Evolutionary conservation across 2,888 invertebrate species (phyloP), one percentile per base, ranked within the genome.

Genomic region (Acanthosepion pharaonis): DNA sequence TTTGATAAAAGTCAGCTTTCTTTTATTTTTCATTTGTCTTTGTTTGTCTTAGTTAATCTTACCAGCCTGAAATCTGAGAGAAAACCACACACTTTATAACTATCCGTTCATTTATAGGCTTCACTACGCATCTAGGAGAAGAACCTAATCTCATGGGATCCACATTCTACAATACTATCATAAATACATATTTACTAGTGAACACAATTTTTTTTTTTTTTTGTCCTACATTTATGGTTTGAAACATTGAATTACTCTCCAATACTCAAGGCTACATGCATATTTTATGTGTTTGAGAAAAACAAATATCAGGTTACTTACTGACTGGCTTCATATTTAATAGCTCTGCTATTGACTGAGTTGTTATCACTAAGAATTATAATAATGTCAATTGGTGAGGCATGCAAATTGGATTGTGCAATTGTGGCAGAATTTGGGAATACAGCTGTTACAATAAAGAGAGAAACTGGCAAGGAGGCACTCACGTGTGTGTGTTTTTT

Each of bases 391-490:
- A n/a, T 33, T 78, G 78, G 28, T 33, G 78, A n/a, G 78, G 78
- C n/a, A n/a, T 78, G 11, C 78, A 78, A n/a, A 78, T 78, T 78
- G 78, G 78, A 78, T 78, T 78, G 78, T 78, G n/a, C n/a, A 78
- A 33, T 78, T 78, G 33, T 33, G n/a, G 59, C 59, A 78, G n/a
- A n/a, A 78, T 78, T 78, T 78, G 15, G n/a, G n/a, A 33, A 78
- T 78, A 33, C 78, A n/a, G 78, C 78, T 78, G 78, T 78, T 78
- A 78, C 78, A n/a, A 78, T 15, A 5, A 33, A 15, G n/a, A 11
- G n/a, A n/a, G 18, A 78, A 5, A 23, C 23, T 23, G 0, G 28
- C 9, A 28, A n/a, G 28, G 78, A 78, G 33, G 78, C 59, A 59
- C 25, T 59, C 59, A 78, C 11, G 33, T n/a, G n/a, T 78, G 18